Conservation (phyloP, 2,888 invertebrate species). For the Drosophila sordidula region DNA sequence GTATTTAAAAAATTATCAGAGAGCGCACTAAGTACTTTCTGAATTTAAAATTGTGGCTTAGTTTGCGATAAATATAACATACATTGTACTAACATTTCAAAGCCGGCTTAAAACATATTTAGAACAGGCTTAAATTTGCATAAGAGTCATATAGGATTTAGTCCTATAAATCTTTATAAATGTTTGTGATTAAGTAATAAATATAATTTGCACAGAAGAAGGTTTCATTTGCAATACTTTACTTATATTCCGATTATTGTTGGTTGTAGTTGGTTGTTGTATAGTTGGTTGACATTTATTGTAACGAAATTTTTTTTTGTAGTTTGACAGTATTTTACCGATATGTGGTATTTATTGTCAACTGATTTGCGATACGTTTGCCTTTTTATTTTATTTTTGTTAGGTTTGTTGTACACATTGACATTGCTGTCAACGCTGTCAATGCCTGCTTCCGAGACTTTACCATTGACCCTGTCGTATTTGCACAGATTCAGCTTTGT, state of each 20-base stretch:
- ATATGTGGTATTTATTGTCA: conserved; percentile 33
- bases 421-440: conserved; percentile 48
- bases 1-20: too few relatives aligned
- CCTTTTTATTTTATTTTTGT: conserved; percentile 10
- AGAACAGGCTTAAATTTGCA: too few relatives aligned
- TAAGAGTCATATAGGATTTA: too few relatives aligned
- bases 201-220: neutral
- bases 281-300: neutral
- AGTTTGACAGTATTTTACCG: conserved; percentile 17
- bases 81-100: too few relatives aligned
- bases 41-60: too few relatives aligned
- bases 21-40: too few relatives aligned
- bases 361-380: conserved; percentile 29
- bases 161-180: too few relatives aligned
- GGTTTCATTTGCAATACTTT: neutral
- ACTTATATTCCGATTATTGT: neutral
- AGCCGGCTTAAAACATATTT: too few relatives aligned
- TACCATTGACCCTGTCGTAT: conserved; percentile 56
- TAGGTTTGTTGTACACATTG: conserved; percentile 42
- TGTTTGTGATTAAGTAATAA: too few relatives aligned
- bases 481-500: conserved; percentile 49
- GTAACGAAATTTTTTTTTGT: conserved; percentile 5
- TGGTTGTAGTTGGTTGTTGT: too few relatives aligned
- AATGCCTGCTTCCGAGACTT: conserved; percentile 42
- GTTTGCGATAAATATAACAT: too few relatives aligned